These are phyloP conservation scores for Patiria miniata DNA, from an alignment of 35 echinoderm and acorn worm genomes.

Conservation along the genomic window DNA sequence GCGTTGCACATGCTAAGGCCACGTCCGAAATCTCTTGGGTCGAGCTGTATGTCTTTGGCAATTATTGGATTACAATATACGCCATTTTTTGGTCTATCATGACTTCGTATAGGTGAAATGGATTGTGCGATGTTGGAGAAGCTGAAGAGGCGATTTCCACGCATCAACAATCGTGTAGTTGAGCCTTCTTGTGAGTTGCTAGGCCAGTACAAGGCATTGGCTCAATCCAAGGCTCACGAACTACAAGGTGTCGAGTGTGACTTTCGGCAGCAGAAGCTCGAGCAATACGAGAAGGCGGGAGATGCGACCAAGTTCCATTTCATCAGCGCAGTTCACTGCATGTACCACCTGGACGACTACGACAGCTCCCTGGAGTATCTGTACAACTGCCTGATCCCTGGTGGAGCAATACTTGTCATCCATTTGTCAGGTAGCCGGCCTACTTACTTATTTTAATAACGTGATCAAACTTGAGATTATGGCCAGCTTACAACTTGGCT, in stretches of 20 bases:
- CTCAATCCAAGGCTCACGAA: constrained; percentile 23
- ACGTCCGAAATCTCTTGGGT: no score
- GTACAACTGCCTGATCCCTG: constrained; percentile 20
- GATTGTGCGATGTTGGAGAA: constrained; percentile 52
- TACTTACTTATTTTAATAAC: neutral
- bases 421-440: constrained; percentile 12
- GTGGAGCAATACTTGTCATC: constrained; percentile 27
- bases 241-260: constrained; percentile 42
- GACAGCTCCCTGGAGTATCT: constrained; percentile 31
- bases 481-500: neutral
- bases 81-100: no score
- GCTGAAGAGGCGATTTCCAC: constrained; percentile 27
- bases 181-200: constrained; percentile 53
- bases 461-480: neutral
- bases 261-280: constrained; percentile 44
- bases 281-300: constrained; percentile 28
- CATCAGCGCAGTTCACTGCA: constrained; percentile 78
- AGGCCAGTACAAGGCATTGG: constrained; percentile 38
- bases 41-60: no score
- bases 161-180: constrained; percentile 52
- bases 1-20: no score
- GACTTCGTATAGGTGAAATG: constrained; percentile 42
- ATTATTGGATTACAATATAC: no score
- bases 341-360: constrained; percentile 58
- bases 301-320: constrained; percentile 50